These are phyloP conservation scores for Polydrusus tereticollis DNA, from an alignment of 2,888 invertebrate species.

Conservation along the genomic window DNA sequence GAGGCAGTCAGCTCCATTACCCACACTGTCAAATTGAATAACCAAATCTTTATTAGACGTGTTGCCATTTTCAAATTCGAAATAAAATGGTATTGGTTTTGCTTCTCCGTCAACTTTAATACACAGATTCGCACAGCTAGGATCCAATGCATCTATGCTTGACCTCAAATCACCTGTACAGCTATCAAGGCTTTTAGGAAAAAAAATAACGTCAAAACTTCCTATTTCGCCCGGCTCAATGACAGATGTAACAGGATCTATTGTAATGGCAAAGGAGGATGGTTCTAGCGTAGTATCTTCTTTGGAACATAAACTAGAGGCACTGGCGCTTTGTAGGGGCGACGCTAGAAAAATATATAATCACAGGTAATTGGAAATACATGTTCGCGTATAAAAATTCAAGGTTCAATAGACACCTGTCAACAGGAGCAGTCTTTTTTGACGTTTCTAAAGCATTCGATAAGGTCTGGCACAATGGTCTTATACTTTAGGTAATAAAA, in stretches of 20 bases:
- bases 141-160: slow-evolving; percentile 70
- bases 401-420: too few species aligned
- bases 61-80: slow-evolving; percentile 74
- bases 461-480: too few species aligned
- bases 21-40: slow-evolving; percentile 75
- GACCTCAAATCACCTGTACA: slow-evolving; percentile 71
- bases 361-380: too few species aligned
- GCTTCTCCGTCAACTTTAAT: slow-evolving; percentile 72
- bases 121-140: slow-evolving; percentile 60
- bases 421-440: too few species aligned
- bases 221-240: slow-evolving; percentile 67
- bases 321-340: slow-evolving; percentile 17
- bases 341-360: slow-evolving; percentile 11
- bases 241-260: slow-evolving; percentile 68
- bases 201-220: slow-evolving; percentile 70
- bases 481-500: too few species aligned
- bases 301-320: slow-evolving; percentile 22
- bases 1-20: slow-evolving; percentile 67
- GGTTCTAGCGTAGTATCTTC: not conserved
- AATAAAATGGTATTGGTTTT: slow-evolving; percentile 77
- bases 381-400: too few species aligned
- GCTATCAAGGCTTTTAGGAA: slow-evolving; percentile 71
- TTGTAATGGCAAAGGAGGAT: slow-evolving; percentile 66
- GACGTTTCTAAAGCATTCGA: too few species aligned
- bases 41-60: slow-evolving; percentile 71